Conservation (phyloP, 2,113 vertebrate genomes). For the Merops nubicus region DNA sequence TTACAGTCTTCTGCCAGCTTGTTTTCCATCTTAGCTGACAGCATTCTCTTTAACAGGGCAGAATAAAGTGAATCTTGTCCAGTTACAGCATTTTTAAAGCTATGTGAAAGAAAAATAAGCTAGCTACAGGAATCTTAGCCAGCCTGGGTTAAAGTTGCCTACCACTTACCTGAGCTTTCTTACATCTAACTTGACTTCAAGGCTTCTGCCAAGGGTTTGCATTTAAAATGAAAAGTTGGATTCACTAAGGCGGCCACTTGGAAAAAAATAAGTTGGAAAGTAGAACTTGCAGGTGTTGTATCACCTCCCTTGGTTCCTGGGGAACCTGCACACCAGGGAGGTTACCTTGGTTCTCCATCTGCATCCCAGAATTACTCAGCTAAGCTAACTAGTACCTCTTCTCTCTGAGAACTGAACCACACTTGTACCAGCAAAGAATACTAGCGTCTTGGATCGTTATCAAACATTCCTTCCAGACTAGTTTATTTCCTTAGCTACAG, state of each 20-base stretch:
- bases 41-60: background rate
- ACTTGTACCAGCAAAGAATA: background rate
- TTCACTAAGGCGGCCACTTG: background rate
- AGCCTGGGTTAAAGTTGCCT: background rate
- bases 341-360: background rate
- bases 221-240: background rate
- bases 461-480: background rate
- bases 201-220: background rate
- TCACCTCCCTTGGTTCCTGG: background rate
- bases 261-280: background rate
- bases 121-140: background rate
- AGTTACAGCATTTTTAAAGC: background rate
- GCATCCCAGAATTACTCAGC: background rate
- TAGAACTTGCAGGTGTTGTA: background rate
- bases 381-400: background rate
- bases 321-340: accelerated
- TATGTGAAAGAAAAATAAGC: background rate
- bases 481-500: background rate
- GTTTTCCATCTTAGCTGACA: background rate
- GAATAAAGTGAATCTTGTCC: background rate
- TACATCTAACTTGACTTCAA: background rate
- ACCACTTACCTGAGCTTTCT: background rate
- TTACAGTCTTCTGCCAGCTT: background rate
- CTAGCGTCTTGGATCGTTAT: too few species aligned
- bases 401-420: background rate